Percentiles rank a stretch among this genome's conserved stretches.
These are phyloP conservation scores for Chauna torquata DNA, from an alignment of 2,113 vertebrate species.

Conservation along the genomic window DNA sequence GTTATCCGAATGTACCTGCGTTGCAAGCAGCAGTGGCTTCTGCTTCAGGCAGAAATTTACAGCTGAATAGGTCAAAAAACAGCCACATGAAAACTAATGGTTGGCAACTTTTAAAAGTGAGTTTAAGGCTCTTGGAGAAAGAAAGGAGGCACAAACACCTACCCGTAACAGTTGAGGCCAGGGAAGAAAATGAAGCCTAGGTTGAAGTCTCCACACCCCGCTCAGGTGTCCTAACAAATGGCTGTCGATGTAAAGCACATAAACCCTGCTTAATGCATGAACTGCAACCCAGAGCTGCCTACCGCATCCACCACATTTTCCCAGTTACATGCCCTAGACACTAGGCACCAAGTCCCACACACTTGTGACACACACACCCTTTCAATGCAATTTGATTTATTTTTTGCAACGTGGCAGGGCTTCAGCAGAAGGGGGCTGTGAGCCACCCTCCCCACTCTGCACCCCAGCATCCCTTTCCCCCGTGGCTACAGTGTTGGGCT, in stretches of 20 bases:
- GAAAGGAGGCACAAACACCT: neutral
- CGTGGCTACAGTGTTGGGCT: neutral
- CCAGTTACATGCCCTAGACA: neutral
- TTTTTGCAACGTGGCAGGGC: accelerated
- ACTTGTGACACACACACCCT: neutral
- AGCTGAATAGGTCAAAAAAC: neutral
- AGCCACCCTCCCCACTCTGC: accelerated
- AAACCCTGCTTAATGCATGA: neutral
- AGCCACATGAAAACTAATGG: neutral
- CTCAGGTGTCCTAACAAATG: accelerated
- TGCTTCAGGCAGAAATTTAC: neutral
- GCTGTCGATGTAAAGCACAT: accelerated
- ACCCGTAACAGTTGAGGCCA: neutral
- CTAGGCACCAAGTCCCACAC: neutral
- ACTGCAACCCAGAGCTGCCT: neutral
- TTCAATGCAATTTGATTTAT: neutral
- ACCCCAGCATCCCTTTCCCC: neutral
- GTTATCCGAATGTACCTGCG: neutral
- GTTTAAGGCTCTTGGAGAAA: neutral
- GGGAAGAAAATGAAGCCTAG: neutral
- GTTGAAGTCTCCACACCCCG: neutral
- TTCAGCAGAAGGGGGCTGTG: neutral
- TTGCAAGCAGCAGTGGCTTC: neutral
- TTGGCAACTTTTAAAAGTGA: neutral
- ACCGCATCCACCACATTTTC: accelerated